Evolutionary conservation across 2,888 invertebrate genomes (phyloP), one percentile per base, ranked within the genome.

Genomic region (Metopia argyrocephala): DNA sequence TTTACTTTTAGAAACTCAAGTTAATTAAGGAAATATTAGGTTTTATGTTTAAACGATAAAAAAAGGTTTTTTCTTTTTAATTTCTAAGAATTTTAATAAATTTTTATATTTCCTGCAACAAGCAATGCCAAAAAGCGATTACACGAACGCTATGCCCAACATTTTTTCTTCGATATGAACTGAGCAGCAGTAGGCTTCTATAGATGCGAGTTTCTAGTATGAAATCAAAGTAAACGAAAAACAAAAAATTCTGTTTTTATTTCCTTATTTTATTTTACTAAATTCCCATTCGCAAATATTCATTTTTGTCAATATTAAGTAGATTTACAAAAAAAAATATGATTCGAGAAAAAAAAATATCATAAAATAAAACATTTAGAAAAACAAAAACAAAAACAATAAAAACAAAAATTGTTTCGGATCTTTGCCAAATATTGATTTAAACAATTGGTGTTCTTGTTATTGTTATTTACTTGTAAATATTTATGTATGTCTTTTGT

Each of bases 401-500:
- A 25, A 52, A 25, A 23, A 52, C 6, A 15, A 25, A 54, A 54
- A 50, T 15, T 7, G 18, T 25, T n/a, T 56, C 54, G 54, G 54
- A 68, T 56, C 18, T 31, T 68, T 68, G 68, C 68, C 56, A 68
- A 68, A 54, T 68, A 68, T 68, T 68, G 54, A 56, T 68, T 54
- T 56, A 56, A 68, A 45, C 56, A 66, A 66, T 38, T 3, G 9
- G n/a, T n/a, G n/a, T n/a, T 12, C 2, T 48, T 48, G 48, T 48
- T 48, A 18, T 48, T 48, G 48, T 65, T 65, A 28, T 18, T 62
- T 62, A 38, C 9, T 52, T 52, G 12, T n/a, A n/a, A n/a, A n/a
- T n/a, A n/a, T n/a, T n/a, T n/a, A n/a, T n/a, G n/a, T 52, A 52
- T 52, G 25, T 57, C 18, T 18, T 57, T 57, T 57, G 28, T 57